Percentiles rank a stretch among this genome's conserved stretches.
Conservation (phyloP, 2,888 invertebrate genomes). For the Trachelus tabidus region DNA sequence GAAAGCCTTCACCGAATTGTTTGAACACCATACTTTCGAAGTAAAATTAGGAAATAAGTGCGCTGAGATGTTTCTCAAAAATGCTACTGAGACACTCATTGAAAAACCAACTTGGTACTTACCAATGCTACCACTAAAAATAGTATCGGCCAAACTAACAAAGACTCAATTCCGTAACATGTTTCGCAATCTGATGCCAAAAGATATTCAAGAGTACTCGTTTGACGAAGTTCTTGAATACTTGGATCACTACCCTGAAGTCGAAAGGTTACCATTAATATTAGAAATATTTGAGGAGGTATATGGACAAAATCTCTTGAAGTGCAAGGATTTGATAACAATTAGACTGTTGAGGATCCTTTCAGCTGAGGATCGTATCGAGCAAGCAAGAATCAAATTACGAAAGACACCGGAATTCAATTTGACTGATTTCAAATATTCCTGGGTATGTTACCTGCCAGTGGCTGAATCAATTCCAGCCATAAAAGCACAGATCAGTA, state of each 20-base stretch:
- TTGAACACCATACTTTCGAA: slow-evolving; percentile 20
- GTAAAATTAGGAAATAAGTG: slow-evolving; percentile 41
- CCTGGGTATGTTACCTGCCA: slow-evolving; percentile 52
- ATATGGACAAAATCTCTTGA: slow-evolving; percentile 39
- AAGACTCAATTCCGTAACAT: slow-evolving; percentile 39
- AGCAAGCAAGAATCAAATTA: slow-evolving; percentile 42
- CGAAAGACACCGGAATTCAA: slow-evolving; percentile 14
- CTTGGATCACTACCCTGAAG: slow-evolving; percentile 41
- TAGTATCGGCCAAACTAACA: slow-evolving; percentile 30
- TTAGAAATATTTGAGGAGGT: slow-evolving; percentile 35
- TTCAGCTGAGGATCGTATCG: slow-evolving; percentile 40
- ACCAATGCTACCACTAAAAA: slow-evolving; percentile 36
- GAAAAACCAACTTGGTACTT: slow-evolving; percentile 38
- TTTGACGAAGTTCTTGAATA: slow-evolving; percentile 25
- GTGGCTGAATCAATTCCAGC: slow-evolving; percentile 36
- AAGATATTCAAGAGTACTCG: slow-evolving; percentile 14
- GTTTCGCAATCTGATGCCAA: slow-evolving; percentile 39
- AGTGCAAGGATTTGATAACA: slow-evolving; percentile 28
- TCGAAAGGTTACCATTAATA: slow-evolving; percentile 33
- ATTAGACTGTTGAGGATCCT: slow-evolving; percentile 36
- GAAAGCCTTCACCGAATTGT: slow-evolving; percentile 39
- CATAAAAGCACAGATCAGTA: slow-evolving; percentile 42
- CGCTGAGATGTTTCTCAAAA: slow-evolving; percentile 43
- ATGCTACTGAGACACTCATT: slow-evolving; percentile 35
- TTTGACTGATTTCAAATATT: background rate